Percentiles rank a stretch among this genome's conserved stretches.
Evolutionary conservation across 2,113 vertebrate species (phyloP).

Genomic region (Ivindomyrus marchei): DNA sequence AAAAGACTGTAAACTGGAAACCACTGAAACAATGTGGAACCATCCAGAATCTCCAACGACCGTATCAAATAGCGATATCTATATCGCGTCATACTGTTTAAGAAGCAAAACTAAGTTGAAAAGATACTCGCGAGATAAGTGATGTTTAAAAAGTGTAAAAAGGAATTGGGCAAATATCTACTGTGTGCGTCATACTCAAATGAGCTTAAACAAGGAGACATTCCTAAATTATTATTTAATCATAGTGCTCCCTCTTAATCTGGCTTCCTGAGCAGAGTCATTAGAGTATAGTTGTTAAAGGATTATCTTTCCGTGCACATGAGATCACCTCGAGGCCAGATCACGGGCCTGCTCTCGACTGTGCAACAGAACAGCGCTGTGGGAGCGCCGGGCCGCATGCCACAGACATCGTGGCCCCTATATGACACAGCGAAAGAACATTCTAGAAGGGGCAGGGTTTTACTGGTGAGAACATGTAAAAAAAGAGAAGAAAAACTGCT

Average conservation of each 20-base stretch:
- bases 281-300: conserved; percentile 5
- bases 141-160: background rate
- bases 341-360: background rate
- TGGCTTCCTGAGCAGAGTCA: background rate
- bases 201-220: background rate
- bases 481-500: background rate
- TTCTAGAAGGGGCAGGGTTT: background rate
- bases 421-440: background rate
- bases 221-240: conserved; percentile 9
- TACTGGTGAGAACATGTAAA: background rate
- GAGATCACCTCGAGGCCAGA: background rate
- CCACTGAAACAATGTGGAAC: background rate
- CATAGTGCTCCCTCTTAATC: background rate
- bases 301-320: background rate
- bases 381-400: background rate
- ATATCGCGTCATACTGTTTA: background rate
- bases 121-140: background rate
- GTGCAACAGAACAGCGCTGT: background rate
- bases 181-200: background rate
- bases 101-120: background rate
- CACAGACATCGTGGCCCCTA: background rate
- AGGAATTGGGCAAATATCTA: background rate
- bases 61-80: background rate
- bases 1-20: background rate
- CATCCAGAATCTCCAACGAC: background rate